Conservation (phyloP, 2,113 vertebrate genomes). For the Lagopus muta region DNA sequence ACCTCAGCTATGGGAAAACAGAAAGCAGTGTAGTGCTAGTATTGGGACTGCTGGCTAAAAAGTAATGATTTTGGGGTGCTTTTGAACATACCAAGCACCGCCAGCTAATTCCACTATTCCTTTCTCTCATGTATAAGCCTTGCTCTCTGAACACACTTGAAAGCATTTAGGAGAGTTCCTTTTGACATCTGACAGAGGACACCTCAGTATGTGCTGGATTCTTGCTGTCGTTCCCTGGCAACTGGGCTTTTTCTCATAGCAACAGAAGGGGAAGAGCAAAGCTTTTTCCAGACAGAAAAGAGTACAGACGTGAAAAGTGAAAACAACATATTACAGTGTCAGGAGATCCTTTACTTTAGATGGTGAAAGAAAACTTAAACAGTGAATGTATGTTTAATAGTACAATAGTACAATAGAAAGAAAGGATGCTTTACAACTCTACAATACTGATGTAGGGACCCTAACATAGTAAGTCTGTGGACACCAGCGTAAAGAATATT, state of each 20-base stretch:
- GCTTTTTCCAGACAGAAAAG: constrained; percentile 45
- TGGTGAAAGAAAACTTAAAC: background rate
- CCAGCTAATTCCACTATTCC: background rate
- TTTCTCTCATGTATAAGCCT: background rate
- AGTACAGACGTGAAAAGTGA: constrained; percentile 36
- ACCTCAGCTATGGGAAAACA: fast-evolving
- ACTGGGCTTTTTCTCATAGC: constrained; percentile 68
- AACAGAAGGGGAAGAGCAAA: constrained; percentile 64
- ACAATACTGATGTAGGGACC: background rate
- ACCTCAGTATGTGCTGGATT: constrained; percentile 19
- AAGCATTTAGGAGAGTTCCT: constrained; percentile 22
- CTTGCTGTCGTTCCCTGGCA: constrained; percentile 71
- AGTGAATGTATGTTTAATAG: background rate
- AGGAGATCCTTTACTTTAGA: constrained; percentile 8
- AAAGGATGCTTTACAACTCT: background rate
- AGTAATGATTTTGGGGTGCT: background rate
- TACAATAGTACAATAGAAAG: background rate
- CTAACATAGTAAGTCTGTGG: background rate
- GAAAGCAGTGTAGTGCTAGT: background rate
- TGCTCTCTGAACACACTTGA: background rate
- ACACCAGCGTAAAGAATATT: background rate
- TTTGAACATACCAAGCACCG: background rate
- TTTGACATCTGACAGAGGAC: constrained; percentile 55
- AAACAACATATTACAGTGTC: constrained; percentile 13
- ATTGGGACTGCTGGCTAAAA: background rate